Conservation (phyloP, 1,140 invertebrate species). For the Augochlora pura region DNA sequence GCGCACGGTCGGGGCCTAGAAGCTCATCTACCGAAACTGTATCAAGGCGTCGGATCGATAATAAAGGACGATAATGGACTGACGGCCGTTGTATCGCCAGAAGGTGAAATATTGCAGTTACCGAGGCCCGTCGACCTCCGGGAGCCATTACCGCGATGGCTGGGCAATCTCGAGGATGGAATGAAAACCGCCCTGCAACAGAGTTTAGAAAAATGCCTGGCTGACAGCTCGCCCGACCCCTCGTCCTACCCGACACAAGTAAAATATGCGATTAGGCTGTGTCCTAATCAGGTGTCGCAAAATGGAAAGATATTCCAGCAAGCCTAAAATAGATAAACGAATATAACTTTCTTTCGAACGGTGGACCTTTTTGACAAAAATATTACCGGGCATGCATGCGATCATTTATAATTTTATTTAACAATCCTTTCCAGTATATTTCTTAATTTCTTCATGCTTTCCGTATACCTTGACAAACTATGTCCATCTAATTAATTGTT, state of each 20-base stretch:
- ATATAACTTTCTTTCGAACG: too few relatives aligned
- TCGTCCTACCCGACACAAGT: slow-evolving; percentile 75
- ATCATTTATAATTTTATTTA: too few relatives aligned
- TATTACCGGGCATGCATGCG: too few relatives aligned
- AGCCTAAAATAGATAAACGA: too few relatives aligned
- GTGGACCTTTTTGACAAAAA: too few relatives aligned
- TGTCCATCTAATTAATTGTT: too few relatives aligned
- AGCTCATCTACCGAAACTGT: slow-evolving; percentile 96
- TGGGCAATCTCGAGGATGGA: slow-evolving; percentile 72
- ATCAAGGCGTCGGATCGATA: slow-evolving; percentile 92
- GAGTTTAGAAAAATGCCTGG: slow-evolving; percentile 73
- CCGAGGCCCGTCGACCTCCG: slow-evolving; percentile 84
- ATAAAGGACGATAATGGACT: slow-evolving; percentile 83
- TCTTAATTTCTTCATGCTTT: too few relatives aligned
- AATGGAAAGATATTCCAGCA: too few relatives aligned
- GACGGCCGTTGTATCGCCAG: slow-evolving; percentile 87
- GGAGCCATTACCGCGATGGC: slow-evolving; percentile 73
- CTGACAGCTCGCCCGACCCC: slow-evolving; percentile 68
- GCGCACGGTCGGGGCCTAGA: slow-evolving; percentile 94
- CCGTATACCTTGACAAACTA: too few relatives aligned
- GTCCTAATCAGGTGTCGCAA: too few relatives aligned
- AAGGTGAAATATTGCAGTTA: slow-evolving; percentile 92
- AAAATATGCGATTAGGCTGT: not conserved
- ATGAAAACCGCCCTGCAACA: slow-evolving; percentile 69
- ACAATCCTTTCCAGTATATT: too few relatives aligned